Percentiles rank a stretch among this genome's conserved stretches.
phyloP scores from a whole-genome alignment of 2,113 vertebrate species.

The Lasiurus cinereus region DNA sequence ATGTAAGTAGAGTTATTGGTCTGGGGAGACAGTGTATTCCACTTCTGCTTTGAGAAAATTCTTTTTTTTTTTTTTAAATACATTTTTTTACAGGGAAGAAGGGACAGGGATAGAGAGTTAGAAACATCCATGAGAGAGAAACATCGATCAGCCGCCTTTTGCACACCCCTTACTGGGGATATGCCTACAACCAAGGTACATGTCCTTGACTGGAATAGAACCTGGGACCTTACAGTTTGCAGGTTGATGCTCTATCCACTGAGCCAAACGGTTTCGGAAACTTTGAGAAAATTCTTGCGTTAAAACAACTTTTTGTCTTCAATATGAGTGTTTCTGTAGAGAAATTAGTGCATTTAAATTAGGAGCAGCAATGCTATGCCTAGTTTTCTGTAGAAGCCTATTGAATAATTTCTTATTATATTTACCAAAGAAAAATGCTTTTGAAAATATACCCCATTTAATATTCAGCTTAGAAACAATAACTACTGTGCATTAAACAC shows the following conservation, averaged over 20 bases:
- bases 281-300: conserved; percentile 12
- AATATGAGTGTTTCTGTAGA: not conserved
- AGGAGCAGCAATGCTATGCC: conserved; percentile 61
- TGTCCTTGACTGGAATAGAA: too few species aligned
- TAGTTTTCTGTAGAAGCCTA: conserved; percentile 67
- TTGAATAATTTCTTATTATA: conserved; percentile 48
- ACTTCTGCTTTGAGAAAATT: conserved; percentile 20
- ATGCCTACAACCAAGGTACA: too few species aligned
- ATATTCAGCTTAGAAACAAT: not conserved
- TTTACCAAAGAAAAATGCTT: not conserved
- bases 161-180: too few species aligned
- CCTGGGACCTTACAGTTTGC: too few species aligned
- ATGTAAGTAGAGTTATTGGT: not conserved
- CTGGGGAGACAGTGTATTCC: not conserved
- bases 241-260: too few species aligned
- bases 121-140: too few species aligned
- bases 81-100: too few species aligned
- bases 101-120: too few species aligned
- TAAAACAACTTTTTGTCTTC: not conserved
- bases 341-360: not conserved
- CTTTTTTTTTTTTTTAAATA: not conserved
- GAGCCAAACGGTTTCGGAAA: too few species aligned
- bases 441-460: not conserved
- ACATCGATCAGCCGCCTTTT: too few species aligned
- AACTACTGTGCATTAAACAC: not conserved